Evolutionary conservation across 2,113 vertebrate species (phyloP).

Genomic region (Callospermophilus lateralis): DNA sequence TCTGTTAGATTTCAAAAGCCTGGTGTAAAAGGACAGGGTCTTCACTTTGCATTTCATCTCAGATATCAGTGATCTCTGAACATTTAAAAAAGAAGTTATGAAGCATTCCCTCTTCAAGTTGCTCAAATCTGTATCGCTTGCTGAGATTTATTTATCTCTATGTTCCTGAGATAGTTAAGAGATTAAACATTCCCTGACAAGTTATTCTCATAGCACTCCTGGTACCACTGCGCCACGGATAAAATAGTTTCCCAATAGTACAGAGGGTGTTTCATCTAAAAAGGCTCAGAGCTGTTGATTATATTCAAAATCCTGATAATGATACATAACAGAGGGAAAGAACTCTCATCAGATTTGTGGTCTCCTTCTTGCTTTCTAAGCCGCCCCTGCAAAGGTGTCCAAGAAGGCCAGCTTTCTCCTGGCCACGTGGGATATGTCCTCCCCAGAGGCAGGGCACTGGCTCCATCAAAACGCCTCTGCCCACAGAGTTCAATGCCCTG

Average conservation of each 20-base stretch:
- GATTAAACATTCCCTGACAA: neutral
- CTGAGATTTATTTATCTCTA: neutral
- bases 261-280: neutral
- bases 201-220: neutral
- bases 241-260: neutral
- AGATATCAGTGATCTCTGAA: neutral
- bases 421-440: neutral
- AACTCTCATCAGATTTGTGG: neutral
- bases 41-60: neutral
- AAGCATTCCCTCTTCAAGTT: neutral
- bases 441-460: neutral
- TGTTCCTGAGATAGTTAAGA: neutral
- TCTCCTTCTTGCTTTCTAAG: neutral
- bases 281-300: neutral
- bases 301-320: neutral
- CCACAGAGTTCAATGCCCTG: slow-evolving; percentile 28
- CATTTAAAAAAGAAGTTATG: neutral
- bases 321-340: neutral
- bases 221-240: neutral
- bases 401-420: neutral
- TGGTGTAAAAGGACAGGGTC: neutral
- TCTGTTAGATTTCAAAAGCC: neutral
- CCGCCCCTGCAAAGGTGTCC: neutral
- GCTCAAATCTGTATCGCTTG: neutral
- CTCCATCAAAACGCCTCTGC: neutral